phyloP scores from a whole-genome alignment of 2,888 invertebrate genomes.

The Rhagophthalmus giganteus region DNA sequence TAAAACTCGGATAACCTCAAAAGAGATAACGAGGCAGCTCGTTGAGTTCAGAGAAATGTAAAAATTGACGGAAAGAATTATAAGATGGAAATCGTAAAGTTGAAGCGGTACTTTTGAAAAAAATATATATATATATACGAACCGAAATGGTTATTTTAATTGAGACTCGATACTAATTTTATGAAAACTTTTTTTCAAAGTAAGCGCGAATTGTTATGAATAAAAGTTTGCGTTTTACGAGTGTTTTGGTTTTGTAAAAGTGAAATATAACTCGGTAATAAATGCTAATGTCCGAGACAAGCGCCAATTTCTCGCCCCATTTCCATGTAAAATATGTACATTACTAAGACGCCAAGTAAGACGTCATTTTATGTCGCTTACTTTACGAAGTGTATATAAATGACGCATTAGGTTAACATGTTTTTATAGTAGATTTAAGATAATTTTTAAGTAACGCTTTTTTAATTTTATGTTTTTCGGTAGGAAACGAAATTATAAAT shows the following conservation, averaged over 20 bases:
- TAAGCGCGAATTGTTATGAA: constrained; percentile 3
- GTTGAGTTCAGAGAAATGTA: no score
- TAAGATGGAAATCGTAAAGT: no score
- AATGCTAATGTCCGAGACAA: constrained; percentile 36
- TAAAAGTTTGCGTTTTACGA: constrained; percentile 7
- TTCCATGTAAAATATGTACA: constrained; percentile 41
- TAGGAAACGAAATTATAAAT: constrained; percentile 18
- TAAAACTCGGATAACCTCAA: no score
- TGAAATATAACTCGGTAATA: constrained; percentile 16
- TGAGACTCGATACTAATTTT: no score
- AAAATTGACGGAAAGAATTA: no score
- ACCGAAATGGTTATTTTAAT: no score
- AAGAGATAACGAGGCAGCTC: no score
- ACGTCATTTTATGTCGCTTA: constrained; percentile 38
- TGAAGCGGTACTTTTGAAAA: no score
- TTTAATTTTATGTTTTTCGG: background rate
- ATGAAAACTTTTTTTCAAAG: no score
- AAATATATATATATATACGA: no score
- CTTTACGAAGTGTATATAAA: constrained; percentile 44
- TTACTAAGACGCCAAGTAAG: constrained; percentile 44
- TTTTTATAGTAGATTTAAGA: constrained; percentile 38
- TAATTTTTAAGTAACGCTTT: no score
- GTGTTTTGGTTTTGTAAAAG: constrained; percentile 17
- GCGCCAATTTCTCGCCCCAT: constrained; percentile 43
- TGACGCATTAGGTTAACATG: constrained; percentile 45